Evolutionary conservation across 2,888 invertebrate genomes (phyloP).

Genomic region (Camponotus fellah): DNA sequence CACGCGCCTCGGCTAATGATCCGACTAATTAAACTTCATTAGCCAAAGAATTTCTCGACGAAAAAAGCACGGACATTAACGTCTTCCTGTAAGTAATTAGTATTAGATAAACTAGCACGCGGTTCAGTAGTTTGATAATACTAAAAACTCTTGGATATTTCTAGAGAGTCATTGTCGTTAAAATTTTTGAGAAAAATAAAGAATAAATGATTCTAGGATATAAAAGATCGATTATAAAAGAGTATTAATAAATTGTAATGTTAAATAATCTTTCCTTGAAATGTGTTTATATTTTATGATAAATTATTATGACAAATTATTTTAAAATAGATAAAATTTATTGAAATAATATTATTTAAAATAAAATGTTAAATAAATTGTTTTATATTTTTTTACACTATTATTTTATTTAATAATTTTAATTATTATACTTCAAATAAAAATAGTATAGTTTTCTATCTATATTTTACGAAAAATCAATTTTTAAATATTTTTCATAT

Average conservation of each 20-base stretch:
- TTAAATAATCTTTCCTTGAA: slow-evolving; percentile 3
- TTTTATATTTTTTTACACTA: not conserved
- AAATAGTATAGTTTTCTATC: not conserved
- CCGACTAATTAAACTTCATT: slow-evolving; percentile 73
- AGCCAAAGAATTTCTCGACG: slow-evolving; percentile 67
- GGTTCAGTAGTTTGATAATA: slow-evolving; percentile 43
- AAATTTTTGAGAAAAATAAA: not conserved
- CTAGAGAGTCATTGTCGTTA: slow-evolving; percentile 32
- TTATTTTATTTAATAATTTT: not conserved
- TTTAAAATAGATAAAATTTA: not conserved
- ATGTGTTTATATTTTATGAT: not conserved
- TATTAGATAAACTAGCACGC: slow-evolving; percentile 57
- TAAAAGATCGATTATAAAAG: no score
- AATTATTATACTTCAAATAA: not conserved
- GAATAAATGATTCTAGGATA: not conserved
- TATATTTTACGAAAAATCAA: not conserved
- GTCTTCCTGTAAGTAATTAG: slow-evolving; percentile 68
- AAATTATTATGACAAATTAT: not conserved
- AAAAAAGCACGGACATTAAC: slow-evolving; percentile 62
- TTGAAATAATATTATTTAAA: not conserved
- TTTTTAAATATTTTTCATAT: not conserved
- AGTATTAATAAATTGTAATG: no score
- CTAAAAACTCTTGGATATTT: slow-evolving; percentile 47
- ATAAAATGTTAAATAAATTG: not conserved
- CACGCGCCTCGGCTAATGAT: slow-evolving; percentile 69